These are phyloP conservation scores for Drosophila meridiana DNA, from an alignment of 2,888 invertebrate genomes.

Conservation along the genomic window DNA sequence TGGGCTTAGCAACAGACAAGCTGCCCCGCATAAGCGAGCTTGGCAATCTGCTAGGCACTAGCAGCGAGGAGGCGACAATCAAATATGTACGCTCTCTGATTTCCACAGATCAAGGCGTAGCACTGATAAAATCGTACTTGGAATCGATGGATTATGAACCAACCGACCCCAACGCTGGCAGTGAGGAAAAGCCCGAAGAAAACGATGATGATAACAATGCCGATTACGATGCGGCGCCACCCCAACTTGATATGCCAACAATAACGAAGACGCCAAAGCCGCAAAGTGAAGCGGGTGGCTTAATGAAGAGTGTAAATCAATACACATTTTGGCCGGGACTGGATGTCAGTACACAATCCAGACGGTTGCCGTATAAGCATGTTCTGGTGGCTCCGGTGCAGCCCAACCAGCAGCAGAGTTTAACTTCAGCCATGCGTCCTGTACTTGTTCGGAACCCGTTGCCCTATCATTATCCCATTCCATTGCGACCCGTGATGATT, in stretches of 20 bases:
- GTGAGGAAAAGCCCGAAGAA: conserved; percentile 7
- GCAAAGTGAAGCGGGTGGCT: conserved; percentile 23
- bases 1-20: conserved; percentile 74
- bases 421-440: conserved; percentile 25
- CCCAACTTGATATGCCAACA: conserved; percentile 11
- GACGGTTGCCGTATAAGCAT: conserved; percentile 31
- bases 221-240: conserved; percentile 36
- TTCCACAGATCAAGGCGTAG: conserved; percentile 75
- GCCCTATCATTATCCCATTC: conserved; percentile 80
- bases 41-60: conserved; percentile 76
- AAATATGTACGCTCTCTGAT: conserved; percentile 74
- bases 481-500: conserved; percentile 54
- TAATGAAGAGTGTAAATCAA: conserved; percentile 66
- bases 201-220: conserved; percentile 35
- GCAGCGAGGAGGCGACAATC: conserved; percentile 73
- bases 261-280: conserved; percentile 14
- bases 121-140: conserved; percentile 77
- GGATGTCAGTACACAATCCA: conserved; percentile 20
- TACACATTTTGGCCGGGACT: conserved; percentile 64
- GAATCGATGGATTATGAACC: conserved; percentile 73
- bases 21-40: conserved; percentile 78
- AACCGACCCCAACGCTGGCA: conserved; percentile 15
- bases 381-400: conserved; percentile 38
- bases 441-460: conserved; percentile 60
- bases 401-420: neutral